Evolutionary conservation across 1,140 invertebrate species (phyloP), one percentile per base, ranked within the genome.

Genomic region (Drosophila ananassae): DNA sequence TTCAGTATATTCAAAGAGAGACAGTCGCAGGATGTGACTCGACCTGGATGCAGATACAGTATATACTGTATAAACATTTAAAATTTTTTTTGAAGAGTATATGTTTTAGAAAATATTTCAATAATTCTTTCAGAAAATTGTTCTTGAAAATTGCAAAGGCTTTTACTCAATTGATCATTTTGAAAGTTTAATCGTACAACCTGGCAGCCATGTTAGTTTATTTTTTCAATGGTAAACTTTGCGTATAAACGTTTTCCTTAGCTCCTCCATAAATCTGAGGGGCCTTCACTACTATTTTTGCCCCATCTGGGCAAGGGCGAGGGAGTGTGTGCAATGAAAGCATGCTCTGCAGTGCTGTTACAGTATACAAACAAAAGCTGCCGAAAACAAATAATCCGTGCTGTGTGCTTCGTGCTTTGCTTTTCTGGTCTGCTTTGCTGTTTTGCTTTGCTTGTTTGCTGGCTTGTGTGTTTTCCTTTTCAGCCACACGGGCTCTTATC

Each of bases 321-420:
- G 24, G 17, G n/a, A 13, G 39, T 46, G 39, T 37, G 39, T 66
- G 66, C 51, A 82, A 64, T 63, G 62, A 48, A 52, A 51, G 54
- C 48, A 48, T 39, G 13, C 41, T 44, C 62, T 37, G 62, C 46
- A 68, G 66, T 55, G 63, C 24, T 68, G 63, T 48, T 68, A 17
- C 41, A 56, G 24, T 60, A 56, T 68, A 61, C 82, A 87, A 83
- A 87, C 74, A 87, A 82, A 81, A 74, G 82, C 82, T 82, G 82
- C 78, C 78, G 72, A 85, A 85, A 85, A 85, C 82, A 85, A 85
- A 85, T 85, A 85, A 85, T 85, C 78, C 62, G 55, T 55, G 66
- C 52, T 59, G 48, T 67, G 22, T 55, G 47, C 67, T 78, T 57
- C 21, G 56, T 44, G 52, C 50, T 69, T 22, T 39, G 37, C 22